These are phyloP conservation scores for Barbus barbus DNA, from an alignment of 2,113 vertebrate species.

Conservation along the genomic window DNA sequence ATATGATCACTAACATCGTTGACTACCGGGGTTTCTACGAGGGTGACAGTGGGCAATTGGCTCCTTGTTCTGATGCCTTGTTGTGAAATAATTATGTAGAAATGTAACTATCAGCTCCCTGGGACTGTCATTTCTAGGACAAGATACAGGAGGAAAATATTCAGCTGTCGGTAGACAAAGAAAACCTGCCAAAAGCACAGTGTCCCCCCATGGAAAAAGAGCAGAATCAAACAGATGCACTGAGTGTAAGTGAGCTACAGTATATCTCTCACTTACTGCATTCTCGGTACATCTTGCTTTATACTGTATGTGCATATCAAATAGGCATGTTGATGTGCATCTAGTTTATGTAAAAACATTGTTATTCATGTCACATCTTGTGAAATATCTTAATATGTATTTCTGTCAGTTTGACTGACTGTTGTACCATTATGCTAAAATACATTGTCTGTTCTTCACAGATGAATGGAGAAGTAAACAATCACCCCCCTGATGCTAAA, in stretches of 20 bases:
- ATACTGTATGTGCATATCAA: conserved; percentile 26
- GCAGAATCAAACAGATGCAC: conserved; percentile 75
- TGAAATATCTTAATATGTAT: neutral
- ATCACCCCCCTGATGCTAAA: conserved; percentile 81
- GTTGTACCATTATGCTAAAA: neutral
- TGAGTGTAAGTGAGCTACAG: conserved; percentile 79
- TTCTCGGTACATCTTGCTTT: neutral
- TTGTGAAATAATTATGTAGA: conserved; percentile 7
- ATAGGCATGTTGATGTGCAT: conserved; percentile 2
- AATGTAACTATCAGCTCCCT: conserved; percentile 21
- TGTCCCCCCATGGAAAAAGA: conserved; percentile 80
- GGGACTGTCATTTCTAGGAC: conserved; percentile 84
- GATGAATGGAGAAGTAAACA: conserved; percentile 77
- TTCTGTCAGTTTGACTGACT: neutral
- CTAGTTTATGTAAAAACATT: neutral
- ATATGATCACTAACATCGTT: neutral
- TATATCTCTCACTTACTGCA: conserved; percentile 31
- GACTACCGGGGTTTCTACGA: conserved; percentile 1
- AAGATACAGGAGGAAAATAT: conserved; percentile 75
- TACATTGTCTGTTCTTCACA: conserved; percentile 51
- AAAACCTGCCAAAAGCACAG: conserved; percentile 73
- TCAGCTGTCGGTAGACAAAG: conserved; percentile 83
- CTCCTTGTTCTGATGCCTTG: neutral
- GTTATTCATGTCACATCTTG: neutral
- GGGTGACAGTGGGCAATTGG: neutral